Evolutionary conservation across 2,113 vertebrate species (phyloP).

Genomic region (Phalacrocorax pelagicus): DNA sequence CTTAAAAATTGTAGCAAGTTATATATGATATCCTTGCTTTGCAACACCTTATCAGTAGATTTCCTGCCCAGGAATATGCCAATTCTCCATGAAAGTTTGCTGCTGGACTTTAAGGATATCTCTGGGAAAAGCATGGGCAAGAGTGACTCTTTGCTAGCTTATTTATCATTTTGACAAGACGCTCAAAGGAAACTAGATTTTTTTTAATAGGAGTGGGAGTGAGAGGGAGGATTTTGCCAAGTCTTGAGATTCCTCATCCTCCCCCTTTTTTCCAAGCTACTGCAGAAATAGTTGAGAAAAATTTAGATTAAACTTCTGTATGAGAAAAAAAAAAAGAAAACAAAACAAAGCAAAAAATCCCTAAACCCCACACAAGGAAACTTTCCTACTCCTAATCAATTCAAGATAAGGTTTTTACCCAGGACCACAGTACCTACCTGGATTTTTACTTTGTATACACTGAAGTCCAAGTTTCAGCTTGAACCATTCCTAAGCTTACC

Average conservation of each 20-base stretch:
- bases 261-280: background rate
- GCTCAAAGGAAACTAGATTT: background rate
- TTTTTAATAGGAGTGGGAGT: background rate
- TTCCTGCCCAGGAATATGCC: background rate
- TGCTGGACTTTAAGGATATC: background rate
- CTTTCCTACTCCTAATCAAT: background rate
- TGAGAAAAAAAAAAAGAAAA: background rate
- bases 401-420: background rate
- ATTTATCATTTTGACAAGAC: background rate
- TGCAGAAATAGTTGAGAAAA: background rate
- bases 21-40: background rate
- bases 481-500: background rate
- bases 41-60: background rate
- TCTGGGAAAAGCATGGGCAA: background rate
- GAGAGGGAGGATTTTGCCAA: background rate
- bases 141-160: background rate
- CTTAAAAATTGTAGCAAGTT: background rate
- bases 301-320: background rate
- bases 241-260: background rate
- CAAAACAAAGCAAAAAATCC: background rate
- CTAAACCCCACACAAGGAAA: background rate
- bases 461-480: background rate
- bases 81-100: background rate
- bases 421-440: background rate
- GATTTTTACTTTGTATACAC: background rate